Conservation (phyloP, 2,797 vertebrate genomes). For the Silurus aristotelis region DNA sequence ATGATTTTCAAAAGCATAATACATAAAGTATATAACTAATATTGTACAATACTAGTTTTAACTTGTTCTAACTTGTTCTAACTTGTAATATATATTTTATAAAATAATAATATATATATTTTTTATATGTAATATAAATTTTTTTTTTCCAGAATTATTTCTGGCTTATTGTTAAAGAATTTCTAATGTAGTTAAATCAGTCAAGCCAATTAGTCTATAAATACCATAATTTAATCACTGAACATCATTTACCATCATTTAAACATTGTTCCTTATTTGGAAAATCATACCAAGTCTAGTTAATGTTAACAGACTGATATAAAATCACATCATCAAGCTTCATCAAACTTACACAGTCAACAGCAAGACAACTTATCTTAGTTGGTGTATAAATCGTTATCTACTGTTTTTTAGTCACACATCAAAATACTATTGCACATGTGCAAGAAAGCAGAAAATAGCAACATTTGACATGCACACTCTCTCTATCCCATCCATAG, state of each 20-base stretch:
- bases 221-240: too few relatives aligned
- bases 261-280: background rate
- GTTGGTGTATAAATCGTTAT: background rate
- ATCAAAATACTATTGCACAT: background rate
- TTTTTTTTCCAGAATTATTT: background rate
- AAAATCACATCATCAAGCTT: constrained; percentile 7
- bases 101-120: background rate
- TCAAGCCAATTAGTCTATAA: background rate
- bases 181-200: background rate
- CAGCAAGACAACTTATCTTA: background rate
- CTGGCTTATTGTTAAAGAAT: background rate
- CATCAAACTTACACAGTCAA: background rate
- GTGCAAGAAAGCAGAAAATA: background rate
- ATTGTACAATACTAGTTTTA: background rate
- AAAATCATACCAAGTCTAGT: background rate
- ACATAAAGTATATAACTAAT: background rate
- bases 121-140: background rate
- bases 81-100: background rate
- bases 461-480: background rate
- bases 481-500: background rate
- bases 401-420: background rate
- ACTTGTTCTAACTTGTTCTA: background rate
- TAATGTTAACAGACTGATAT: background rate
- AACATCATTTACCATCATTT: too few relatives aligned
- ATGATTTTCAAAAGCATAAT: background rate